Base-by-base conservation (phyloP, 2,113 vertebrate genomes). In the Psilopsiagon aymara region DNA sequence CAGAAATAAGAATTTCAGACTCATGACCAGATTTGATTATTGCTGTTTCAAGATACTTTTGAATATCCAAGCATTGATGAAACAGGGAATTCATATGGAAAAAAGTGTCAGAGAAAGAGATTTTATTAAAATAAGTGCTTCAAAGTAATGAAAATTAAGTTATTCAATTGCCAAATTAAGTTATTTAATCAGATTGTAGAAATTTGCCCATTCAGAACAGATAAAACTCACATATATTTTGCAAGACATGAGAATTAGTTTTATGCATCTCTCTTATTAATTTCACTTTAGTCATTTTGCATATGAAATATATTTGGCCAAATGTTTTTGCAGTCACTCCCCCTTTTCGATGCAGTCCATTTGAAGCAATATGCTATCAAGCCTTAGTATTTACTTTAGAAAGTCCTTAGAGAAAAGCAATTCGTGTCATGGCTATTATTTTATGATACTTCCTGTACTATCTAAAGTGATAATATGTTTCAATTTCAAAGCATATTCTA, bases 401-500 rank as follows among this genome's bases (percentile, higher is more conserved):
- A 88, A 79, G n/a, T 52, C 41, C 10, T 81, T 47, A 84, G 43
- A 3, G 73, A 83, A 76, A 80, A 86, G 13, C 27, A 76, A 73
- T 77, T 94, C 39, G 68, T 80, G 60, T 33, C 27, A 80, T 28
- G 59, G 37, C 29, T 91, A 71, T 94, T 90, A 86, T 92, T 94
- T 92, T 79, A 89, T 76, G 66, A 57, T 86, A 89, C 16, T 66
- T 92, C 29, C 81, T 85, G 53, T 75, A 71, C 73, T 88, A 28
- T 89, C 88, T 94, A 68, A 75, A 96, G 60, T 70, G 76, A 64
- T 89, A 95, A 95, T 86, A 44, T 46, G 69, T 91, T 92, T 94
- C 86, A 66, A 57, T 87, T 95, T 96, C 80, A 91, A 90, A 84
- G 62, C 66, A 82, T 84, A 89, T 92, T 96, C 82, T 89, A 63